Evolutionary conservation across 2,113 vertebrate genomes (phyloP), one percentile per base, ranked within the genome.

Genomic region (Hirundichthys speculiger): DNA sequence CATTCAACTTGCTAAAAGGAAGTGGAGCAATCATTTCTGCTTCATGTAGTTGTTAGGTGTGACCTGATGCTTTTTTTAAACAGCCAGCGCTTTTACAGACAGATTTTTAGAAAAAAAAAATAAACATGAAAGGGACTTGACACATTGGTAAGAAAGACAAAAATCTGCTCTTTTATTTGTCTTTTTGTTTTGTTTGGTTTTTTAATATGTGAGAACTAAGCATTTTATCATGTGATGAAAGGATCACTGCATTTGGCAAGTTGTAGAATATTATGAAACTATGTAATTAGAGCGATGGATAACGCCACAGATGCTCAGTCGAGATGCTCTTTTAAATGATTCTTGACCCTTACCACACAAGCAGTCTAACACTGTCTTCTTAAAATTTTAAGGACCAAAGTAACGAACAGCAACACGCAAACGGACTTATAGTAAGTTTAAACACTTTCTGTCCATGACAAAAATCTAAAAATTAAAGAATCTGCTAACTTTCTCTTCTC

Each of bases 351-450:
- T 69, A 54, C 50, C 25, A 45, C 49, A 52, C 64, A 60, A 60
- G 27, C 75, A 82, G 86, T 80, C 86, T 95, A 84, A 97, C 95
- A 53, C 92, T 95, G 94, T 95, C 93, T 95, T 92, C 75, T 92
- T 75, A 90, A 93, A 92, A 93, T 92, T 93, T 93, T 92, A 99
- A 99, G 98, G 98, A 99, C 93, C 96, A 98, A 95, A 96, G 93
- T 99, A 99, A 96, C 94, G 94, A 95, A 91, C 97, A 98, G 90
- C 95, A 97, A 93, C 98, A 98, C 95, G 93, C 96, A 95, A 93
- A 98, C 95, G 98, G 98, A 98, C 92, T 97, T 88, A 96, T 98
- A 98, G 98, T 99, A 99, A 99, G 98, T 99, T 95, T 94, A 85
- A 64, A 89, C 88, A 66, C 89, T 91, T 91, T 92, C 86, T 75